phyloP scores from a whole-genome alignment of 2,113 vertebrate genomes.

The Ammodytes marinus region DNA sequence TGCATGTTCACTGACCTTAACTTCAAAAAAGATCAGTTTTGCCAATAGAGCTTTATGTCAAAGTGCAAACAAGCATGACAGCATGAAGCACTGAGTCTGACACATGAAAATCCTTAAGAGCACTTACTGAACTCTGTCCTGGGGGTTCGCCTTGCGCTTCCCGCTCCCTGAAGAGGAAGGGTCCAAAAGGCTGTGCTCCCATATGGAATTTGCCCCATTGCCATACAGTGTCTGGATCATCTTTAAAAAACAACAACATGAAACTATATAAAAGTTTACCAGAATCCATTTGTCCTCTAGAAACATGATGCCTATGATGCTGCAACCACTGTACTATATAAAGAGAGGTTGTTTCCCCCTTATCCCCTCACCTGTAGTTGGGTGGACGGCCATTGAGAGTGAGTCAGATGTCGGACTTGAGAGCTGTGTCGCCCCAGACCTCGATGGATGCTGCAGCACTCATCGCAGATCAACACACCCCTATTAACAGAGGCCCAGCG shows the following conservation, averaged over 20 bases:
- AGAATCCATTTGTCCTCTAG: background rate
- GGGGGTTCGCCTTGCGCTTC: slow-evolving; percentile 95
- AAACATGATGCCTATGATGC: background rate
- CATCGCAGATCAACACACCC: slow-evolving; percentile 95
- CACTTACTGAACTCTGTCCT: slow-evolving; percentile 99
- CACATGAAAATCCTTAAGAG: slow-evolving; percentile 20
- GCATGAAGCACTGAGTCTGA: slow-evolving; percentile 2
- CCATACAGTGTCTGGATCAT: slow-evolving; percentile 97
- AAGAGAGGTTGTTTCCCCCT: background rate
- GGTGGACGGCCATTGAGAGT: slow-evolving; percentile 92
- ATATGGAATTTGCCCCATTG: slow-evolving; percentile 98
- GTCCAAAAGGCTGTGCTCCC: slow-evolving; percentile 97
- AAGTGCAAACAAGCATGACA: slow-evolving; percentile 30
- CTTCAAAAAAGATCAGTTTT: slow-evolving; percentile 45
- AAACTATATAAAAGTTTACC: slow-evolving; percentile 9
- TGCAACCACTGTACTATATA: background rate
- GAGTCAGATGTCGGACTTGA: slow-evolving; percentile 96
- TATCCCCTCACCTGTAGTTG: slow-evolving; percentile 91
- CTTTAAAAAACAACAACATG: slow-evolving; percentile 72
- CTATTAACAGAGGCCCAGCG: slow-evolving; percentile 98
- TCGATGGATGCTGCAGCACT: slow-evolving; percentile 97
- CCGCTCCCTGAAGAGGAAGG: slow-evolving; percentile 95
- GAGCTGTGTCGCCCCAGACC: slow-evolving; percentile 97
- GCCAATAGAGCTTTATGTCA: slow-evolving; percentile 27
- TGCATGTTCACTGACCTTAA: slow-evolving; percentile 61